A percentile compares a stretch with the other conserved stretches of the same genome.
phyloP scores from a whole-genome alignment of 1,140 invertebrate species.

The Lanistes nyassanus region DNA sequence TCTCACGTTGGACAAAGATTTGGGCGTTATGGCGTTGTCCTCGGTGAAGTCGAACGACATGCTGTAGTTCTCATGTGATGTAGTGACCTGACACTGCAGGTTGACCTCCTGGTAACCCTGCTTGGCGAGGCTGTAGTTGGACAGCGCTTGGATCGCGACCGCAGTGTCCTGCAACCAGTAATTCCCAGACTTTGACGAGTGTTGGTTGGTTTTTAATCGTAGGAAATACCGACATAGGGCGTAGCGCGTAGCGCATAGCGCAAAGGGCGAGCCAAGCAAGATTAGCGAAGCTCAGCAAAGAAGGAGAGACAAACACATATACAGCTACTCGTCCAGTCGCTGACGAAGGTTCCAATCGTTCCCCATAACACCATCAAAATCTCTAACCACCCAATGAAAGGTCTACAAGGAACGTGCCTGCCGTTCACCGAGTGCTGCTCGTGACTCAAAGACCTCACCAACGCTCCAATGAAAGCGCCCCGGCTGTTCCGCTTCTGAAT shows the following conservation, averaged over 20 bases:
- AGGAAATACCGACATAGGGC: too few species aligned
- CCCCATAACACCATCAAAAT: not conserved
- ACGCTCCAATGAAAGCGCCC: slow-evolving; percentile 31
- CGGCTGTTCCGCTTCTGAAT: slow-evolving; percentile 28
- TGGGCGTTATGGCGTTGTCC: slow-evolving; percentile 30
- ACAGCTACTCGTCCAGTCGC: not conserved
- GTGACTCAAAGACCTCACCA: slow-evolving; percentile 23
- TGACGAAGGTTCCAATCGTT: too few species aligned
- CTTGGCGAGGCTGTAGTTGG: slow-evolving; percentile 25
- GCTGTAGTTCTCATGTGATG: slow-evolving; percentile 9
- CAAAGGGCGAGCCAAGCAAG: too few species aligned
- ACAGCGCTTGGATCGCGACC: slow-evolving; percentile 33
- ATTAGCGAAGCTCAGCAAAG: too few species aligned
- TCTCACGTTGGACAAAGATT: slow-evolving; percentile 31
- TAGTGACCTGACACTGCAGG: slow-evolving; percentile 29
- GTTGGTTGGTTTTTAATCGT: too few species aligned
- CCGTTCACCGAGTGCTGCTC: not conserved
- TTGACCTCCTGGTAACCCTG: slow-evolving; percentile 14
- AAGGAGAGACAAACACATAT: not conserved
- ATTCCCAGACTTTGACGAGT: too few species aligned
- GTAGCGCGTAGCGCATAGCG: too few species aligned
- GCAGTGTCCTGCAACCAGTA: slow-evolving; percentile 28
- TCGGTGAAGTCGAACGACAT: slow-evolving; percentile 33
- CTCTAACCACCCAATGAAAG: not conserved
- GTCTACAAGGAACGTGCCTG: not conserved